Evolutionary conservation across 2,113 vertebrate species (phyloP).

Genomic region (Myxocyprinus asiaticus): DNA sequence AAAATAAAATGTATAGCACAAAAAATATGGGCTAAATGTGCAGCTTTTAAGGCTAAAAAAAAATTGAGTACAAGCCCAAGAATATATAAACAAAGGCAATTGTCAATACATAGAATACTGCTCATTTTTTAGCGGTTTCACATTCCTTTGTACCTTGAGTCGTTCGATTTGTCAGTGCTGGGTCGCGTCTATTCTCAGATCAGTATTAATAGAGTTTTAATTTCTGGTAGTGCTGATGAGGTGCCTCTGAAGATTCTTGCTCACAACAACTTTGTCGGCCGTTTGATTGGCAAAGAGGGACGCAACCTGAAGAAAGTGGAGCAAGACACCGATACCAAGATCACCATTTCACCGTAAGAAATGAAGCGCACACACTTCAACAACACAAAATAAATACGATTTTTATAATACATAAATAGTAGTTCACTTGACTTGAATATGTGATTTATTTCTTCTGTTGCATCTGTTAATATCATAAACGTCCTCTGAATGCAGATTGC

Average conservation of each 20-base stretch:
- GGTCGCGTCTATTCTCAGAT: background rate
- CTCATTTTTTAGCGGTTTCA: background rate
- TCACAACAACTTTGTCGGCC: constrained; percentile 95
- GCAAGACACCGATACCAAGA: constrained; percentile 95
- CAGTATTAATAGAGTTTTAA: background rate
- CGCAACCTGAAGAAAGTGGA: constrained; percentile 95
- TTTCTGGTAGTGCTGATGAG: constrained; percentile 82
- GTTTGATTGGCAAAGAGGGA: constrained; percentile 94
- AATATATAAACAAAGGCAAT: background rate
- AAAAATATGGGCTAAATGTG: too few relatives aligned
- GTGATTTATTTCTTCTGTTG: too few relatives aligned
- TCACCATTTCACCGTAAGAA: constrained; percentile 93
- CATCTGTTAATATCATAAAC: background rate
- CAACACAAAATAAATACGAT: too few relatives aligned
- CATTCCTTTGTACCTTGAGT: background rate
- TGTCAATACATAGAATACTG: background rate
- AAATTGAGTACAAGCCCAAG: too few relatives aligned
- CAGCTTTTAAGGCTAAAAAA: too few relatives aligned
- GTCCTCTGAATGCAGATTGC: constrained; percentile 73
- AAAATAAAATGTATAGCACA: too few relatives aligned
- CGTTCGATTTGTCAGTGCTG: background rate
- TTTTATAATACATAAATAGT: too few relatives aligned
- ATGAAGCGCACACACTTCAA: background rate
- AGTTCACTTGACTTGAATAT: too few relatives aligned
- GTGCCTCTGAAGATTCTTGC: constrained; percentile 94